Conservation (phyloP, 2,888 invertebrate genomes). For the Plagodis pulveraria region DNA sequence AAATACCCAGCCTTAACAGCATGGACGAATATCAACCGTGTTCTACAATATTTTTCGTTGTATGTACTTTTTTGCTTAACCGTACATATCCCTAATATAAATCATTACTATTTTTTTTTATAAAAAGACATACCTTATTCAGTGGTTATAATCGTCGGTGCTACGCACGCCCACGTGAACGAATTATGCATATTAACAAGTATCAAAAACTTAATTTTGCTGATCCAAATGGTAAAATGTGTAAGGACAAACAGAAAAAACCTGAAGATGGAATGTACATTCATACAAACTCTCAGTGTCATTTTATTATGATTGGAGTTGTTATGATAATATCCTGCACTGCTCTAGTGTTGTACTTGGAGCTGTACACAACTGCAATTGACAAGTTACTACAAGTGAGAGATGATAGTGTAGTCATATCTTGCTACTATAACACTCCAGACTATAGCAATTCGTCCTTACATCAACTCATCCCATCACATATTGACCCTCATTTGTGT, state of each 20-base stretch:
- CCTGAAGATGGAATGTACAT: not conserved
- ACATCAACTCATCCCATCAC: slow-evolving; percentile 76
- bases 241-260: slow-evolving; percentile 1
- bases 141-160: no score
- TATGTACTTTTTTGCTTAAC: no score
- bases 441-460: slow-evolving; percentile 39
- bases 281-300: not conserved
- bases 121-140: no score
- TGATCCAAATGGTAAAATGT: not conserved
- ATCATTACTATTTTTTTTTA: no score
- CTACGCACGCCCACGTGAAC: no score
- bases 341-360: not conserved
- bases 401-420: slow-evolving; percentile 44
- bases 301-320: not conserved
- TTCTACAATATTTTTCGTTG: no score
- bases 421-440: slow-evolving; percentile 90
- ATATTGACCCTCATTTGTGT: slow-evolving; percentile 90
- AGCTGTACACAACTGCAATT: slow-evolving; percentile 18
- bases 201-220: not conserved
- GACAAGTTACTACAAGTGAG: slow-evolving; percentile 17
- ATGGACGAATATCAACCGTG: no score
- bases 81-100: no score
- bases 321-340: not conserved
- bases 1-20: no score
- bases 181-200: no score